Base-by-base conservation (phyloP, 2,113 vertebrate species). In the Corythornis vintsioides region DNA sequence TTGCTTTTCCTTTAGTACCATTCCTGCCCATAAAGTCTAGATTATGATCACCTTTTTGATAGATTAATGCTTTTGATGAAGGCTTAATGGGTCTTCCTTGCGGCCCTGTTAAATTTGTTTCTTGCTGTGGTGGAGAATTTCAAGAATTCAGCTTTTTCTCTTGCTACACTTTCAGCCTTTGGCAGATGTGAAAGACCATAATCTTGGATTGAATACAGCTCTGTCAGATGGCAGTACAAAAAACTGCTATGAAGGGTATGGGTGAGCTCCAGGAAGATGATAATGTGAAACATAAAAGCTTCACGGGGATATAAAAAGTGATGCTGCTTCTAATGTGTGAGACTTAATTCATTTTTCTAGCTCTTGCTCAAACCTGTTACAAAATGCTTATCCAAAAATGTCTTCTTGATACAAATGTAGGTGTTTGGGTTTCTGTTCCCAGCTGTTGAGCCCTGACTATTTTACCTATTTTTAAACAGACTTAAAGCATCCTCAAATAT, bases 211-310 rank as follows among this genome's bases (percentile, higher is more conserved):
- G 35, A 90, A n/a, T 80, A 88, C 69, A 95, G 67, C n/a, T 86
- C 86, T 88, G 83, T 95, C 94, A 95, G 93, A 95, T 93, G 92
- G 79, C 10, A 6, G 63, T 82, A 91, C 56, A 72, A 71, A 91
- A 77, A 86, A 94, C 73, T 48, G 33, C 48, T 48, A 11, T 78
- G 88, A 83, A 91, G 79, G 33, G 18, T 86, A 77, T 86, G 85
- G 43, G 60, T 74, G 48, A 90, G 66, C 52, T 95, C 88, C 92
- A 93, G 79, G 60, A 94, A 96, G 72, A 90, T 78, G 43, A 18
- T 88, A 92, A 93, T 88, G n/a, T 81, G 72, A 87, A 80, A 43
- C 52, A 80, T 48, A 86, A 94, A 94, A 60, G 9, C 83, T 95
- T 91, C 66, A 64, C 17, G 74, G 40, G 40, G 35, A 29, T 86